A percentile compares a stretch with the other conserved stretches of the same genome.
phyloP scores from a whole-genome alignment of 2,113 vertebrate species.

The Natator depressus region DNA sequence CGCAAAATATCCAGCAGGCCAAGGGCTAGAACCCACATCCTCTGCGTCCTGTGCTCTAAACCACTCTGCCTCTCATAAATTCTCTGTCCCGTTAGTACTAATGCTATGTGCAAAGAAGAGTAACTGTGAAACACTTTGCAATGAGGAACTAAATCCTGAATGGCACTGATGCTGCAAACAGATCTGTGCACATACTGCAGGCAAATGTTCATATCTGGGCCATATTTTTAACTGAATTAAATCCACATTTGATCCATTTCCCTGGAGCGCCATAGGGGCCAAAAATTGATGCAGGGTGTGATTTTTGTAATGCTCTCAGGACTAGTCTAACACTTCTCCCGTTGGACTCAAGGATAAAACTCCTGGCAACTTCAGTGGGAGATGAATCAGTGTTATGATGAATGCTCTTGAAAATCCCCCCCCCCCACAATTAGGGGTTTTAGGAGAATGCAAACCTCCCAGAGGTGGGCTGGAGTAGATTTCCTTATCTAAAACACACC shows the following conservation, averaged over 20 bases:
- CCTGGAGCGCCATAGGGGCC: background rate
- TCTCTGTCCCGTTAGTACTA: background rate
- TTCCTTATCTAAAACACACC: background rate
- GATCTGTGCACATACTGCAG: background rate
- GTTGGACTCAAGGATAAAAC: background rate
- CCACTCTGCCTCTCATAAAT: too few species aligned
- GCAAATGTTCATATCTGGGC: background rate
- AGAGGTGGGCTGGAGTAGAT: background rate
- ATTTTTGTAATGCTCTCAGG: background rate
- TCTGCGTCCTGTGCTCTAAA: too few species aligned
- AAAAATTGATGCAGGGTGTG: background rate
- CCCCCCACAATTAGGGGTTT: background rate
- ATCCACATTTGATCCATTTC: constrained; percentile 31
- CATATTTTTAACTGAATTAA: background rate
- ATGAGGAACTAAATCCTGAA: background rate
- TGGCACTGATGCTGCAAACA: background rate
- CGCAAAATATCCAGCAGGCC: too few species aligned
- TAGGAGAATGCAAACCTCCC: background rate
- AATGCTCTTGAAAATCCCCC: background rate
- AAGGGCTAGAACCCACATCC: too few species aligned
- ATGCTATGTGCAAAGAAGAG: background rate
- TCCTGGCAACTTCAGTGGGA: background rate
- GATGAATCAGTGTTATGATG: background rate
- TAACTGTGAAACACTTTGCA: constrained; percentile 2
- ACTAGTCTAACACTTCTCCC: background rate